Percentiles rank a stretch among this genome's conserved stretches.
Evolutionary conservation across 2,888 invertebrate species (phyloP).

Genomic region (Xestoiulus laeticollis): DNA sequence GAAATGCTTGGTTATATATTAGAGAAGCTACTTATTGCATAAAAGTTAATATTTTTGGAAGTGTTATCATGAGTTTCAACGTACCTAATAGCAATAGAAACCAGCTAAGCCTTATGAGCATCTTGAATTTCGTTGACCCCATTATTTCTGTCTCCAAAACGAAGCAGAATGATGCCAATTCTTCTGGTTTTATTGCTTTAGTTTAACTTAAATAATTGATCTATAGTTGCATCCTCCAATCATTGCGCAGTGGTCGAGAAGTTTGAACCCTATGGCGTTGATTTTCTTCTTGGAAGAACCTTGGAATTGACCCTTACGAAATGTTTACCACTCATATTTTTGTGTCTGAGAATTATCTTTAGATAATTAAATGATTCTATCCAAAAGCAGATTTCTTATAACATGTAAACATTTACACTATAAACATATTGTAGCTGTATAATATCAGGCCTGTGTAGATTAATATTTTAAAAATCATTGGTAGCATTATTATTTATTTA

Average conservation of each 20-base stretch:
- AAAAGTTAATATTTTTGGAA: neutral
- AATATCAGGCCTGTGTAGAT: too few relatives aligned
- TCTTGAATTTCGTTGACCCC: slow-evolving; percentile 32
- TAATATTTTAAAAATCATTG: too few relatives aligned
- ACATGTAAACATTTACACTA: too few relatives aligned
- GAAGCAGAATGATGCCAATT: neutral
- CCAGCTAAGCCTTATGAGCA: neutral
- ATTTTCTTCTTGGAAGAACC: neutral
- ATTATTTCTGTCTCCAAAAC: neutral
- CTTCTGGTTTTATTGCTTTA: slow-evolving; percentile 1
- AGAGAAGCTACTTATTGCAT: neutral
- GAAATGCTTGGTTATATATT: neutral
- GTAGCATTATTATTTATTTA: too few relatives aligned
- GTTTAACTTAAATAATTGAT: slow-evolving; percentile 22
- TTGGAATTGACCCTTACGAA: slow-evolving; percentile 35
- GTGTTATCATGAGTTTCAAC: neutral
- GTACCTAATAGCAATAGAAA: neutral
- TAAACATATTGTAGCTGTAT: too few relatives aligned
- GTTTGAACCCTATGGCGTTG: slow-evolving; percentile 4
- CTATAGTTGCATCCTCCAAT: slow-evolving; percentile 12
- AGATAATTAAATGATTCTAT: too few relatives aligned
- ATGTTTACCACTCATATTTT: neutral
- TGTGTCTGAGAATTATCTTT: neutral
- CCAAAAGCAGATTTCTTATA: too few relatives aligned
- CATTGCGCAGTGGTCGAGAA: neutral